These are phyloP conservation scores for Hypotaenidia okinawae DNA, from an alignment of 2,797 vertebrate species.

Conservation along the genomic window DNA sequence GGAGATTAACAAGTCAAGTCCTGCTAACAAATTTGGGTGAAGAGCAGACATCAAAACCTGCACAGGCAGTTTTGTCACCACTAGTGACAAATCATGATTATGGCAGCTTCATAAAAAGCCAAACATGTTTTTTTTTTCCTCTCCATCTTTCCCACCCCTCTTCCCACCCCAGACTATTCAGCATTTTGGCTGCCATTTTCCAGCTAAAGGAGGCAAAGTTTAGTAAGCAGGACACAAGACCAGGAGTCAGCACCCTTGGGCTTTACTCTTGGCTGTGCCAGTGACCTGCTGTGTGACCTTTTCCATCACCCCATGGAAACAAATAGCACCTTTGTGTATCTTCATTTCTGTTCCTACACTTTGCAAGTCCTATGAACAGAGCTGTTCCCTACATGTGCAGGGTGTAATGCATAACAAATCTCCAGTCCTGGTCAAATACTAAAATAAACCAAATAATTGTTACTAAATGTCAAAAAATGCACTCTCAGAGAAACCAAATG, in stretches of 20 bases:
- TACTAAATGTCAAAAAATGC: slow-evolving; percentile 5
- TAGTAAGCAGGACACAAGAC: background rate
- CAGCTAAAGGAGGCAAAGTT: background rate
- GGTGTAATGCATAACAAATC: background rate
- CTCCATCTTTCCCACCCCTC: background rate
- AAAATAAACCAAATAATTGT: slow-evolving; percentile 3
- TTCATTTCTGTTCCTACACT: background rate
- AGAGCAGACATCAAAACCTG: background rate
- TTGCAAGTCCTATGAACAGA: background rate
- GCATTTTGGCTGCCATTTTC: slow-evolving; percentile 18
- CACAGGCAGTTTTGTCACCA: background rate
- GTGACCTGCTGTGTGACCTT: slow-evolving; percentile 2
- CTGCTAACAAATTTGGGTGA: background rate
- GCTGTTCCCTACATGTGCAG: background rate
- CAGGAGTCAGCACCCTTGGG: background rate
- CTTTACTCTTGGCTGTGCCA: background rate
- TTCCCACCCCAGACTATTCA: background rate
- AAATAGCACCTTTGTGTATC: background rate
- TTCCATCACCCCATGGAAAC: background rate
- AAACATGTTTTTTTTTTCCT: background rate
- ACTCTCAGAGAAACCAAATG: background rate
- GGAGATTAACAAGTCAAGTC: background rate
- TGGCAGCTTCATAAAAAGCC: background rate
- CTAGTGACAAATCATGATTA: background rate
- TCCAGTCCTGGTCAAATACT: background rate